Conservation (phyloP, 2,113 vertebrate genomes). For the Xiphophorus maculatus region DNA sequence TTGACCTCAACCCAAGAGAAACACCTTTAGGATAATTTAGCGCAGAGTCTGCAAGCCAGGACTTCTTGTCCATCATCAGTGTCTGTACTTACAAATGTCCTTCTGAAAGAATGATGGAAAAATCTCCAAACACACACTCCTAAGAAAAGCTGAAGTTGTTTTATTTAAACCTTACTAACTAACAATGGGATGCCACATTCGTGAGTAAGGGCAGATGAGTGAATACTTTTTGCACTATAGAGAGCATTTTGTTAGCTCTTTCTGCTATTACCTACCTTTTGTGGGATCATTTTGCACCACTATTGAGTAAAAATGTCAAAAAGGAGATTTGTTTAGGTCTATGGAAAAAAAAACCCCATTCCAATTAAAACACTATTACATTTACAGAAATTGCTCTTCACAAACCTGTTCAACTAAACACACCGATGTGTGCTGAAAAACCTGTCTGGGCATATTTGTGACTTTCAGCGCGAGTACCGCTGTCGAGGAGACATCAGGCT, state of each 20-base stretch:
- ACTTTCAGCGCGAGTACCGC: constrained; percentile 81
- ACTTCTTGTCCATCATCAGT: no score
- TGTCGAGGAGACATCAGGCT: constrained; percentile 79
- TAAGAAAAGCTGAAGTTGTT: no score
- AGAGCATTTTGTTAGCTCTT: background rate
- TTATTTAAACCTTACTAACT: no score
- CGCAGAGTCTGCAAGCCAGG: no score
- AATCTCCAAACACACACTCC: no score
- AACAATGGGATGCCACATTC: background rate
- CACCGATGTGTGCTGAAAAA: constrained; percentile 55
- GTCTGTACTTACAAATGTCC: no score
- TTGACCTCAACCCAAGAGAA: no score
- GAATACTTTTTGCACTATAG: background rate
- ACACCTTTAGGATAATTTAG: no score
- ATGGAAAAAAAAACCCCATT: constrained; percentile 22
- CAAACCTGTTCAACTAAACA: constrained; percentile 24
- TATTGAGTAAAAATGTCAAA: background rate
- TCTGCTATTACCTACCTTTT: background rate
- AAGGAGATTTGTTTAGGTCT: constrained; percentile 3
- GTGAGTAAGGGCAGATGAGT: background rate
- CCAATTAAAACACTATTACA: constrained; percentile 24
- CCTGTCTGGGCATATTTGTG: constrained; percentile 54
- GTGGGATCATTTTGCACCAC: background rate
- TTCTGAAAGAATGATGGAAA: no score
- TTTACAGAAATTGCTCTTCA: constrained; percentile 21